Conservation (phyloP, 2,113 vertebrate genomes). For the Nothocercus nigrocapillus region DNA sequence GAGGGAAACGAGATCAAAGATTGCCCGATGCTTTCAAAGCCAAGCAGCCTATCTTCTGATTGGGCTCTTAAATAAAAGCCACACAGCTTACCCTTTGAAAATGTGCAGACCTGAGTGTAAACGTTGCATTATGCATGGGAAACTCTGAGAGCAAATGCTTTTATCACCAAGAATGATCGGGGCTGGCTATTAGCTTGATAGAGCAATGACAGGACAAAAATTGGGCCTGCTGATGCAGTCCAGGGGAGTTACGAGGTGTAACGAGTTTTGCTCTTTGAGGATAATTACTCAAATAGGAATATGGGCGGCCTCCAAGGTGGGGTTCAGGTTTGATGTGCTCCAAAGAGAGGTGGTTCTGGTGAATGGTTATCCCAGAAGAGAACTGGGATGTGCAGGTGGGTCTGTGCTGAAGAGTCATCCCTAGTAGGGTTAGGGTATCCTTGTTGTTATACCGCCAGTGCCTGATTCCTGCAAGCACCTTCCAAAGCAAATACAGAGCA, state of each 20-base stretch:
- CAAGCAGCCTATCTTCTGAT: not conserved
- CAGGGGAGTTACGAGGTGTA: not conserved
- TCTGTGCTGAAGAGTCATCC: not conserved
- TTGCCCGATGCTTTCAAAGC: conserved; percentile 6
- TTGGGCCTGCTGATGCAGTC: not conserved
- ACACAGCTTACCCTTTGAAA: conserved; percentile 39
- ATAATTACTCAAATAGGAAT: not conserved
- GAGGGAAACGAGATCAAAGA: conserved; percentile 43
- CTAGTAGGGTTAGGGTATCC: not conserved
- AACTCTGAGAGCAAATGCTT: conserved; percentile 31
- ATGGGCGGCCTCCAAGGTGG: not conserved
- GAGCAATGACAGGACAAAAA: not conserved
- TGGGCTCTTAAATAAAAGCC: conserved; percentile 34
- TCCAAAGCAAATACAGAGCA: not conserved
- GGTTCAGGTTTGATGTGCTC: not conserved
- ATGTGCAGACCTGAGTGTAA: not conserved
- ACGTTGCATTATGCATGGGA: conserved; percentile 25
- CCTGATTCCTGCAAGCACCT: not conserved
- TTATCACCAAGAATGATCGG: not conserved
- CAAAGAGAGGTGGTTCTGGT: not conserved
- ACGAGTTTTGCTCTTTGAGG: not conserved
- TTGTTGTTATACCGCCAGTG: not conserved
- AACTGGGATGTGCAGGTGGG: not conserved
- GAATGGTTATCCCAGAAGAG: not conserved
- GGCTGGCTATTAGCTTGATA: not conserved